Evolutionary conservation across 2,797 vertebrate species (phyloP).

Genomic region (Triplophysa yarkandensis): DNA sequence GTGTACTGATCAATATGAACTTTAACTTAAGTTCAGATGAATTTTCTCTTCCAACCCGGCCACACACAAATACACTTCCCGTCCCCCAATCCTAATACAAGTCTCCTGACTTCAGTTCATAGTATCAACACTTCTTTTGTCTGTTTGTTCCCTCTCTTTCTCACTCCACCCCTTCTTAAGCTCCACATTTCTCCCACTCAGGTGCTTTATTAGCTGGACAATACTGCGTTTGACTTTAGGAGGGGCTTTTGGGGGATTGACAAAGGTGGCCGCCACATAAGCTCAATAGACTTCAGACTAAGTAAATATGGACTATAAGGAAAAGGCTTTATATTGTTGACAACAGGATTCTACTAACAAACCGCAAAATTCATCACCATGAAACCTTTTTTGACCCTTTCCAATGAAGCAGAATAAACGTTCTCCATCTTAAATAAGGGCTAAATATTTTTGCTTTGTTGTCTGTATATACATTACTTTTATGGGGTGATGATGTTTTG

Average conservation of each 20-base stretch:
- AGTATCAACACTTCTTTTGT: slow-evolving; percentile 34
- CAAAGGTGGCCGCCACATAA: slow-evolving; percentile 10
- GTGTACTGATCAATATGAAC: neutral
- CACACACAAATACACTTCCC: slow-evolving; percentile 34
- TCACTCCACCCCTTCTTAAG: neutral
- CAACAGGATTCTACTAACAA: neutral
- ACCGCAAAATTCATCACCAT: neutral
- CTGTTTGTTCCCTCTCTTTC: slow-evolving; percentile 2
- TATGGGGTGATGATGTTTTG: neutral
- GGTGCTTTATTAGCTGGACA: slow-evolving; percentile 42
- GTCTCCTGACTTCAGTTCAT: slow-evolving; percentile 46
- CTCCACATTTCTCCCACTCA: slow-evolving; percentile 38
- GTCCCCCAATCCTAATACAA: slow-evolving; percentile 32
- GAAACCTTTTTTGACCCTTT: neutral
- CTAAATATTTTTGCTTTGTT: neutral
- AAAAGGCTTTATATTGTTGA: slow-evolving; percentile 5
- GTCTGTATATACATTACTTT: neutral
- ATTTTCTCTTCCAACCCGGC: slow-evolving; percentile 4
- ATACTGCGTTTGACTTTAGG: slow-evolving; percentile 9
- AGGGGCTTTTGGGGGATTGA: slow-evolving; percentile 5
- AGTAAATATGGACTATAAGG: neutral
- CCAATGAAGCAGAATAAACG: neutral
- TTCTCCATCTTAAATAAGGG: neutral
- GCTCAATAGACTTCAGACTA: neutral
- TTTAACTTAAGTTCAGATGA: slow-evolving; percentile 6